Base-by-base conservation (phyloP, 1,140 invertebrate species). In the Andrena cerasifolii region DNA sequence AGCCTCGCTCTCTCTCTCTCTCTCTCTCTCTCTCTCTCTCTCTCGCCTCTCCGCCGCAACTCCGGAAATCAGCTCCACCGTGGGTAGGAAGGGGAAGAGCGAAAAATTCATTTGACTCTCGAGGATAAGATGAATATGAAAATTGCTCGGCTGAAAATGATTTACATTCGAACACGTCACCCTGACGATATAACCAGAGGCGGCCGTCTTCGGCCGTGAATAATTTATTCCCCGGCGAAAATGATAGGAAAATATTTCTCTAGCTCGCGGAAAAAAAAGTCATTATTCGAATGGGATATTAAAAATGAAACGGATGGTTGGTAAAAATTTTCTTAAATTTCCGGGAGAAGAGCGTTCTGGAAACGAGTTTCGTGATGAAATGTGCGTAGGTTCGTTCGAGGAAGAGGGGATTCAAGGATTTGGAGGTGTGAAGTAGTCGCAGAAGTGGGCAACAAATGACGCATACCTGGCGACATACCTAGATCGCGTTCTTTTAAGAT, bases 1-100 rank as follows among this genome's bases (percentile, higher is more conserved):
- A 82, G 76, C 85, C 88, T 84, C 82, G 80, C 78, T 77, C 78
- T 62, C n/a, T n/a, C n/a, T n/a, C n/a, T n/a, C 88, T 84, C 82
- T 79, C 78, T 77, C 78, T 62, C n/a, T n/a, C n/a, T n/a, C 68
- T 78, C 79, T 84, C 84, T 84, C 86, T 70, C 49, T 47, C 51
- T n/a, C 56, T 28, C 67, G 71, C 78, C 67, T 87, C 82, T 79
- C 78, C 51, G 78, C 78, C 70, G 82, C 78, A 81, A 79, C 59
- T 80, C 36, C 84, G 68, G 79, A 87, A 87, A 87, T 87, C 86
- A 87, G 80, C 85, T 73, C 14, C n/a, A n/a, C n/a, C 56, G 47
- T 70, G 49, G 51, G 36, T 10, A 40, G 10, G 36, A 40, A 40
- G 36, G 36, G 36, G 36, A 40, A 72, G 83, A 70, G 71, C 36